These are phyloP conservation scores for Centropyge bicolor DNA, from an alignment of 2,797 vertebrate species.

Conservation along the genomic window DNA sequence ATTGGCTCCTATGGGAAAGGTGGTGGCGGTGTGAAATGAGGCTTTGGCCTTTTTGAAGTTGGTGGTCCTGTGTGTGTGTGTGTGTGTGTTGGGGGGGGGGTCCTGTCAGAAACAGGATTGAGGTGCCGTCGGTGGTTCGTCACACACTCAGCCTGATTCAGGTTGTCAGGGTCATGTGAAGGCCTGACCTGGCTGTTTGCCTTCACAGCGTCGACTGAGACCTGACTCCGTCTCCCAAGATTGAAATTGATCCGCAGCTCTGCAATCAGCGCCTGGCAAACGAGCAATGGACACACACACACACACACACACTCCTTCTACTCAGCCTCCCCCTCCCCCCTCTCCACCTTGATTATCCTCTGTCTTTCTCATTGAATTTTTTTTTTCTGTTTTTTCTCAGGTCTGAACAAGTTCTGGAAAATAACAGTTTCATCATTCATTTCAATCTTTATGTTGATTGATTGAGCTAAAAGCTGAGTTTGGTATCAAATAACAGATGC, in stretches of 20 bases:
- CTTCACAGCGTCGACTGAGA: constrained; percentile 39
- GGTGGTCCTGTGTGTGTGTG: constrained; percentile 40
- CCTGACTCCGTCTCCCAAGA: constrained; percentile 30
- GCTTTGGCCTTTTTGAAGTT: constrained; percentile 22
- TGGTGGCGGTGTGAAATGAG: background rate
- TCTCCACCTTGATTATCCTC: background rate
- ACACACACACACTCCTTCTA: constrained; percentile 6
- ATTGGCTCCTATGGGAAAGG: background rate
- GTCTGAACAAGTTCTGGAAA: background rate
- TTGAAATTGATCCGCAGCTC: constrained; percentile 39
- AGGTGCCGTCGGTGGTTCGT: constrained; percentile 6
- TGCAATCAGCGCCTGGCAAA: constrained; percentile 46
- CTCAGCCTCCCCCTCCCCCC: background rate
- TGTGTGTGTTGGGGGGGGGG: no score
- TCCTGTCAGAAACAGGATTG: constrained; percentile 27
- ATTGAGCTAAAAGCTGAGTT: no score
- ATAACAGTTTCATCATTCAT: background rate
- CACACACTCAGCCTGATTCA: constrained; percentile 42
- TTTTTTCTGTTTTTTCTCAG: no score
- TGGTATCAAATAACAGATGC: background rate
- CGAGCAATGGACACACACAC: constrained; percentile 13
- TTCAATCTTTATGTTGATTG: background rate
- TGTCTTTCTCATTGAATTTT: background rate
- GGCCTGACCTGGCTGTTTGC: constrained; percentile 54
- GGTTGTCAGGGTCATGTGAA: constrained; percentile 60